phyloP scores from a whole-genome alignment of 1,140 invertebrate genomes.

The Scaptodrosophila lebanonensis region DNA sequence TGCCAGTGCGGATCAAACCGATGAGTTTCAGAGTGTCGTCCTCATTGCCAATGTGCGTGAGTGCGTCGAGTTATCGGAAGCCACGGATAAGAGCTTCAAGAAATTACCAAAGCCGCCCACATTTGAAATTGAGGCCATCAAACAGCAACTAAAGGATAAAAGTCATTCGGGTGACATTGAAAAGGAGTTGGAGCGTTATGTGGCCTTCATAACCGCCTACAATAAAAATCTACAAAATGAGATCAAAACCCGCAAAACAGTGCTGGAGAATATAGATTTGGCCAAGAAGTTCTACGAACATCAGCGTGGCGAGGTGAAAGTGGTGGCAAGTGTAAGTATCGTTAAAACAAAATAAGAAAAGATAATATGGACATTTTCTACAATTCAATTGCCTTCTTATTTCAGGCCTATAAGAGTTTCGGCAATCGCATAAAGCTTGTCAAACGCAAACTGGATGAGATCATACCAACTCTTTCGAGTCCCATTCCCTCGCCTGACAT shows the following conservation, averaged over 20 bases:
- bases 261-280: constrained; percentile 87
- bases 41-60: constrained; percentile 79
- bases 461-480: constrained; percentile 82
- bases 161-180: constrained; percentile 91
- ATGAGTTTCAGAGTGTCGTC: constrained; percentile 59
- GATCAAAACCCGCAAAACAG: constrained; percentile 86
- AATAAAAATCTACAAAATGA: constrained; percentile 88
- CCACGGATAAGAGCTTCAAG: constrained; percentile 74
- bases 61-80: constrained; percentile 77
- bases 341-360: not conserved
- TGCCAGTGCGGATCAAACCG: constrained; percentile 79
- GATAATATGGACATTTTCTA: not conserved
- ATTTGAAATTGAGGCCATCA: constrained; percentile 67
- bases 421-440: constrained; percentile 89
- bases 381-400: not conserved
- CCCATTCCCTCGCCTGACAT: constrained; percentile 86
- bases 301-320: constrained; percentile 93
- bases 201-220: constrained; percentile 87
- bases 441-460: constrained; percentile 89
- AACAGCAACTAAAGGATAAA: constrained; percentile 80
- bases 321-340: constrained; percentile 92
- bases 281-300: constrained; percentile 92
- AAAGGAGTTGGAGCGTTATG: constrained; percentile 89
- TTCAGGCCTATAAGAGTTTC: constrained; percentile 94
- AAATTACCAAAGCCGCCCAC: constrained; percentile 67